A percentile compares a stretch with the other conserved stretches of the same genome.
phyloP scores from a whole-genome alignment of 2,113 vertebrate species.

The Lasiurus borealis region DNA sequence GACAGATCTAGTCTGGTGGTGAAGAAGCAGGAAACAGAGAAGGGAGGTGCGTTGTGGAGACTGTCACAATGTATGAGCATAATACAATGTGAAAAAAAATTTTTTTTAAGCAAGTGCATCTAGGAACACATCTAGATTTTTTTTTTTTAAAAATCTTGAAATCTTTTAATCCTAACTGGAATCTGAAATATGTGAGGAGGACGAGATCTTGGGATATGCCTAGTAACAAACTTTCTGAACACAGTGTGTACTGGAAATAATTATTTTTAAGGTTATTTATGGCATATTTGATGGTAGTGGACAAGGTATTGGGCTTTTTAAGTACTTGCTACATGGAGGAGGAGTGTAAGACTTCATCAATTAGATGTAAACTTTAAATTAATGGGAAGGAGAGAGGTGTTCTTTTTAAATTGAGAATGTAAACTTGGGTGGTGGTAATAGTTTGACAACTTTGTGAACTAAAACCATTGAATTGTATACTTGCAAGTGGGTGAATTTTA shows the following conservation, averaged over 20 bases:
- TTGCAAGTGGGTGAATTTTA: not conserved
- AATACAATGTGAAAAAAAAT: no score
- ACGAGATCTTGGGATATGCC: not conserved
- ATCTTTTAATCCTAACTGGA: not conserved
- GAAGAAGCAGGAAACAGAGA: not conserved
- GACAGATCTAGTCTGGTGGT: not conserved
- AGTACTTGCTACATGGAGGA: not conserved
- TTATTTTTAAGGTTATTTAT: not conserved
- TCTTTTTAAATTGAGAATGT: not conserved
- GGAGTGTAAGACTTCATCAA: not conserved
- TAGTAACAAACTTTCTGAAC: constrained; percentile 24
- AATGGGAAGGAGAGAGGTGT: not conserved
- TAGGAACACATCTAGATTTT: not conserved
- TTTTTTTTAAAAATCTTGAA: not conserved
- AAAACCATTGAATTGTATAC: not conserved
- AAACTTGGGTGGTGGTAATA: not conserved
- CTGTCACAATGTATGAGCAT: no score
- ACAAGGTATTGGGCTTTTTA: not conserved
- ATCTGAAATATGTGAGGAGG: not conserved
- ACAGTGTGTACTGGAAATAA: not conserved
- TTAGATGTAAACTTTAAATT: not conserved
- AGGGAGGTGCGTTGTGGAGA: not conserved
- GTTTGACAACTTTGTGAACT: not conserved
- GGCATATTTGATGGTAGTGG: not conserved
- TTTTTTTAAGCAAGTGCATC: no score